Base-by-base conservation (phyloP, 2,797 vertebrate genomes). In the Hapalemur alaotrensis region DNA sequence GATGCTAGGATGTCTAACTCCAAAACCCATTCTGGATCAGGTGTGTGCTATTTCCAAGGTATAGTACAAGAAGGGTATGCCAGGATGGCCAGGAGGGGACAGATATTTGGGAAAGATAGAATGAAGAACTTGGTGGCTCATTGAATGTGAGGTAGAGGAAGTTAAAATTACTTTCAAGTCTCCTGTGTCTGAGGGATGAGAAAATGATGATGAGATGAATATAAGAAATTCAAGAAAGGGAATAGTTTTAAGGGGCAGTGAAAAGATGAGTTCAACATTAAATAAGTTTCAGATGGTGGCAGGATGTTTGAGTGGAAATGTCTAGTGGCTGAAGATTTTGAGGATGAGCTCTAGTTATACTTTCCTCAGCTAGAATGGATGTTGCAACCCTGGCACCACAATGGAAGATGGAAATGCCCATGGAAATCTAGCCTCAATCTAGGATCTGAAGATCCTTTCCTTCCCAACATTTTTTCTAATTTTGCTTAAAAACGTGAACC, bases 401-500 rank as follows among this genome's bases (percentile, higher is more conserved):
- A 1, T 63, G n/a, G 50, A 78, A 75, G 63, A 87, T 23, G 59
- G 89, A 90, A 95, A 91, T 32, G 5, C 38, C 20, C 17, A 1
- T 11, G 30, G 69, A 70, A 94, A 73, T 61, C 54, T 54, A 69
- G 22, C 35, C 41, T 90, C 10, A 22, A 14, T 54, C 95, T 73
- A 61, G 23, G 17, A 89, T 78, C 87, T 69, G 23, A 86, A 91
- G 76, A 91, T 63, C 25, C 0, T 20, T 69, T 84, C 18, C 12
- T 91, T 54, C 52, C 52, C 52, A 41, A 52, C 2, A 23, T 59
- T 90, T 96, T 85, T 41, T 59, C 15, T 69, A 67, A 91, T 52
- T 91, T 95, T 80, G 61, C 59, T 91, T 61, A 59, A 97, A 95
- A 89, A 80, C 80, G 5, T 86, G 54, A 93, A 87, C 38, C 52